Percentiles rank a stretch among this genome's conserved stretches.
phyloP scores from a whole-genome alignment of 2,113 vertebrate species.

The Gracilinanus agilis region DNA sequence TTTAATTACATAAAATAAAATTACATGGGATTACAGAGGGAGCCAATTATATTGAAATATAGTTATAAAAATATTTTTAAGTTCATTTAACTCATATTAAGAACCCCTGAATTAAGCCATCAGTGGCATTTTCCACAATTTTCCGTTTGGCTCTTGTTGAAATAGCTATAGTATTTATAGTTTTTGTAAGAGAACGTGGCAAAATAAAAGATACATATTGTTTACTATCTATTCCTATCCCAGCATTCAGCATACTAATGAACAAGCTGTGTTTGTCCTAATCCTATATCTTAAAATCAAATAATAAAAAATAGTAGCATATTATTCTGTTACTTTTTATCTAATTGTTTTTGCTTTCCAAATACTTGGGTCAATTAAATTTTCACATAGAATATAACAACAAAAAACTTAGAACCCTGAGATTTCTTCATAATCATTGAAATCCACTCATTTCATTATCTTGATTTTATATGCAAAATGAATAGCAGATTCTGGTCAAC shows the following conservation, averaged over 20 bases:
- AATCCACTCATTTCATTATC: conserved; percentile 38
- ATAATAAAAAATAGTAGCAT: conserved; percentile 10
- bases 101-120: not conserved
- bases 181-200: not conserved
- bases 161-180: not conserved
- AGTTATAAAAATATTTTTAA: not conserved
- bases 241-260: conserved; percentile 48
- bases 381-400: conserved; percentile 31
- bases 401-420: conserved; percentile 2
- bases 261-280: conserved; percentile 54
- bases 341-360: conserved; percentile 39
- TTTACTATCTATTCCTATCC: conserved; percentile 59
- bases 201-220: not conserved
- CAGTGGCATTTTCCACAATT: not conserved
- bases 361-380: conserved; percentile 17
- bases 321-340: conserved; percentile 47
- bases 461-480: conserved; percentile 46
- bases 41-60: not conserved
- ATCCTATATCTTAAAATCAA: not conserved
- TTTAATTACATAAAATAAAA: not conserved
- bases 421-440: not conserved
- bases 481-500: not conserved
- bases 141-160: not conserved
- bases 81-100: not conserved
- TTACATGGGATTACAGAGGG: not conserved